Percentiles rank a stretch among this genome's conserved stretches.
Conservation (phyloP, 2,888 invertebrate species). For the Balanococcus diminutus region DNA sequence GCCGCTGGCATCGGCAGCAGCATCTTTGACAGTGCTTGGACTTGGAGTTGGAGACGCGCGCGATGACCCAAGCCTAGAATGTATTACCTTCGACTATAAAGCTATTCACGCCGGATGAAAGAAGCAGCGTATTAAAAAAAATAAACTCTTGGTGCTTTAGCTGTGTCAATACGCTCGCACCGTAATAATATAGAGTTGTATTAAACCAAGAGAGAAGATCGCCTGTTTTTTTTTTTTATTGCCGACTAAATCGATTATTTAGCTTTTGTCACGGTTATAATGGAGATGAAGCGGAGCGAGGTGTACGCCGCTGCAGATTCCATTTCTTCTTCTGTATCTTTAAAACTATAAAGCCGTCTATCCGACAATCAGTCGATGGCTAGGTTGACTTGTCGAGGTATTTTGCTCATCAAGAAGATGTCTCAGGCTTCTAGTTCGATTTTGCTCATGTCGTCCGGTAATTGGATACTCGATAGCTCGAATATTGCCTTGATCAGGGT, state of each 20-base stretch:
- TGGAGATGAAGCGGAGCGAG: background rate
- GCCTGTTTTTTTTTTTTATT: background rate
- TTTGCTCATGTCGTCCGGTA: too few species aligned
- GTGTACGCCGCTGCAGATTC: background rate
- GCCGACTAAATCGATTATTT: background rate
- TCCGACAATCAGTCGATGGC: too few species aligned
- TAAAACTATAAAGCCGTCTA: too few species aligned
- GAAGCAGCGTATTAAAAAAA: background rate
- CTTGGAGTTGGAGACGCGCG: too few species aligned
- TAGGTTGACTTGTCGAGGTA: too few species aligned
- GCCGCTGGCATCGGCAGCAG: too few species aligned
- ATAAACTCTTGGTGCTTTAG: background rate
- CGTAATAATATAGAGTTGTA: background rate
- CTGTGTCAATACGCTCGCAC: background rate
- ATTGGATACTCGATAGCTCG: too few species aligned
- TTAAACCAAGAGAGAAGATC: background rate
- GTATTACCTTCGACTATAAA: too few species aligned
- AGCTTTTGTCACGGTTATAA: background rate
- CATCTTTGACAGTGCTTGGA: background rate
- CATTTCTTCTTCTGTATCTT: background rate
- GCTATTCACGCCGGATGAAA: background rate
- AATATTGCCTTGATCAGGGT: too few species aligned
- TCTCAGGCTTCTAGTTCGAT: too few species aligned
- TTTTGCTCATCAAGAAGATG: too few species aligned
- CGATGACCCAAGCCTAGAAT: background rate